These are phyloP conservation scores for Lydus trimaculatus DNA, from an alignment of 2,888 invertebrate species.

Conservation along the genomic window DNA sequence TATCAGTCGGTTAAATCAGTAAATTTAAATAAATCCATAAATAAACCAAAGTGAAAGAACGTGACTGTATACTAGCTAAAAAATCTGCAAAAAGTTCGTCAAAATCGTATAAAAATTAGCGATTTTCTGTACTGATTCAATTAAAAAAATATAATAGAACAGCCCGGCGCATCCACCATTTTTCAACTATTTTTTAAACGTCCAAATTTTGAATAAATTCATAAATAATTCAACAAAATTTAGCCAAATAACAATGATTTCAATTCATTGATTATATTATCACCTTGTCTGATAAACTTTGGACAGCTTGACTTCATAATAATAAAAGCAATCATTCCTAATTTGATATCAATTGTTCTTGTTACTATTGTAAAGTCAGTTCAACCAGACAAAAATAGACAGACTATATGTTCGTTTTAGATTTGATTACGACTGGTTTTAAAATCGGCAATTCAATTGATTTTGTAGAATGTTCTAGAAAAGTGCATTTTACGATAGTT, in stretches of 20 bases:
- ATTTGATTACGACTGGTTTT: constrained; percentile 47
- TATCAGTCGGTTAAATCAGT: neutral
- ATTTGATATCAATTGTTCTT: too few species aligned
- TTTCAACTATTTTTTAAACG: neutral
- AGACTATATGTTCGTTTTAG: constrained; percentile 34
- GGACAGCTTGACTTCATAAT: too few species aligned
- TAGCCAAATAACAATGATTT: too few species aligned
- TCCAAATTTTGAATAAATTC: neutral
- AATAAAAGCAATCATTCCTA: too few species aligned
- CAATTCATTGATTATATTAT: too few species aligned
- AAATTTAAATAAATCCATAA: neutral
- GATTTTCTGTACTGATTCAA: neutral
- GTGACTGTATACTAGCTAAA: too few species aligned
- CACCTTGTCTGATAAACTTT: too few species aligned
- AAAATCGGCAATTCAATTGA: constrained; percentile 50
- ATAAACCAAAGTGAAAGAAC: neutral
- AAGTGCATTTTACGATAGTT: constrained; percentile 44
- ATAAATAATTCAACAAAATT: neutral
- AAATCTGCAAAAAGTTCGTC: neutral
- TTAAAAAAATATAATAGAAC: neutral
- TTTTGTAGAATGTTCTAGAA: constrained; percentile 46
- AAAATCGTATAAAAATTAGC: neutral
- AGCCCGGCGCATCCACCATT: neutral
- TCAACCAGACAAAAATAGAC: constrained; percentile 8
- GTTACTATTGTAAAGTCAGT: too few species aligned